Base-by-base conservation (phyloP, 1,140 invertebrate species). In the Euschistus heros region DNA sequence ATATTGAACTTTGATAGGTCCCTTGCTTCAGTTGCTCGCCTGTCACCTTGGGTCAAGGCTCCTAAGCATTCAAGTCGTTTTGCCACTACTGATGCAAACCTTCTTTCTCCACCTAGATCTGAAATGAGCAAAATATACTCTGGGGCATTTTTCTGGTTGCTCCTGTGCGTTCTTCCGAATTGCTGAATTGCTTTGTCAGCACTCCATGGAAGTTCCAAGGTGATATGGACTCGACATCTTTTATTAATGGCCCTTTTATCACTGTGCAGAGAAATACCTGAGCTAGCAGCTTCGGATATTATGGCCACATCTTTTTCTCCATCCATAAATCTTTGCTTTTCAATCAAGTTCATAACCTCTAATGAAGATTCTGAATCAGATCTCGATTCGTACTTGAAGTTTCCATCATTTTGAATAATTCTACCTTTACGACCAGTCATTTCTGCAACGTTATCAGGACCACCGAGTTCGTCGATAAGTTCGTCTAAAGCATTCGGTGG, bases 141-240 rank as follows among this genome's bases (percentile, higher is more conserved):
- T 0, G 97, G 97, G 2, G 96, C 94, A 76, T 92, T 97, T 0
- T 97, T 93, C 78, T 92, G 89, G 74, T 92, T 92, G 71, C 86
- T 89, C 67, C 89, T 78, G 75, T 92, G 89, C 26, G 89, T 91
- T 78, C 77, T 73, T 86, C 94, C 97, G 77, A 99, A 99, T 76
- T 99, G 97, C 73, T 99, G 97, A 70, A 99, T 94, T n/a, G 97
- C 97, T 72, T 97, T 81, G 76, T 99, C 97, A 2, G 97, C 97
- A 68, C 94, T 97, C 97, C 97, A 99, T 0, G 97, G 97, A 69
- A 99, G 77, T 76, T 99, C 97, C 18, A 99, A 75, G 0, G 97
- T 99, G 57, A 99, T 97, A 74, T 99, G 97, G 30, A 99, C 94
- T 70, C 97, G 81, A 63, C 94, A 78, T 70, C 87, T 83, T 75